phyloP scores from a whole-genome alignment of 2,888 invertebrate species.

The Cyrtodaria siliqua region DNA sequence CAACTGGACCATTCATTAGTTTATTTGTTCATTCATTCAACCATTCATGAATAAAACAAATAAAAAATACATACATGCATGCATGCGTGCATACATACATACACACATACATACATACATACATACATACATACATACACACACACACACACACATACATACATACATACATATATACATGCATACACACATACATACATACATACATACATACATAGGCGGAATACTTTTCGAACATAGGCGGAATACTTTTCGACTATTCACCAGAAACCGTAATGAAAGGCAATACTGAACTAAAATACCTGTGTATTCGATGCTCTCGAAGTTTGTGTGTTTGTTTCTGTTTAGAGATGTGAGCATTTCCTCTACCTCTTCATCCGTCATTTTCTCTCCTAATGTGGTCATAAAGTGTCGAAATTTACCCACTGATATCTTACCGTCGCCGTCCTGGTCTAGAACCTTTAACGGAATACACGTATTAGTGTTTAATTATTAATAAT shows the following conservation, averaged over 20 bases:
- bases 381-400: conserved; percentile 81
- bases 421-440: conserved; percentile 74
- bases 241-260: not conserved
- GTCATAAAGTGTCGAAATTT: conserved; percentile 81
- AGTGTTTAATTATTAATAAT: not conserved
- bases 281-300: too few relatives aligned
- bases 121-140: conserved; percentile 10
- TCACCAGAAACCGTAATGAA: too few relatives aligned
- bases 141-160: conserved; percentile 10
- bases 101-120: conserved; percentile 11
- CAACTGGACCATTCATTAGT: too few relatives aligned
- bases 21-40: too few relatives aligned
- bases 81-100: conserved; percentile 5
- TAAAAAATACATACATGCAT: conserved; percentile 10
- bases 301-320: conserved; percentile 79
- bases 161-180: conserved; percentile 15
- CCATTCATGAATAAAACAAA: too few relatives aligned
- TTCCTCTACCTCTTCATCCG: conserved; percentile 79
- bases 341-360: conserved; percentile 73
- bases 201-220: conserved; percentile 7
- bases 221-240: not conserved
- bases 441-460: conserved; percentile 74
- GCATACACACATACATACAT: conserved; percentile 11
- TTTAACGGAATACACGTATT: not conserved
- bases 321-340: conserved; percentile 64